These are phyloP conservation scores for Folsomia candida DNA, from an alignment of 2,888 invertebrate genomes.

Conservation along the genomic window DNA sequence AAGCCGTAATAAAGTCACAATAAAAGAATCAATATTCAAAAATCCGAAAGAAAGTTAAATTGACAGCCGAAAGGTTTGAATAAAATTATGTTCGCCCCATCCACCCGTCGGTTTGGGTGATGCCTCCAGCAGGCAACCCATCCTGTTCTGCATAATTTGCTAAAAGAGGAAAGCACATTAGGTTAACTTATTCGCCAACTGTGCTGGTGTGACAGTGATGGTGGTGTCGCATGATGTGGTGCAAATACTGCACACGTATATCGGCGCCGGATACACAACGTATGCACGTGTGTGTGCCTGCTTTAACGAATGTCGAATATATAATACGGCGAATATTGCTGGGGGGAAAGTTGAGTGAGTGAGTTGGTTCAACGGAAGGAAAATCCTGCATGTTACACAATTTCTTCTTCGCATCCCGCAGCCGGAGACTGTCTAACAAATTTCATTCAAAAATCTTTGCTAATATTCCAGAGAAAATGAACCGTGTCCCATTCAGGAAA, in stretches of 20 bases:
- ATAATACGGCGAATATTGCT: background rate
- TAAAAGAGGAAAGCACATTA: background rate
- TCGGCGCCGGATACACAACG: slow-evolving; percentile 2
- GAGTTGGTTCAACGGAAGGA: slow-evolving; percentile 9
- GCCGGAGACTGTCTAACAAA: slow-evolving; percentile 14
- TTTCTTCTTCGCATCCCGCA: background rate
- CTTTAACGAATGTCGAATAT: no score
- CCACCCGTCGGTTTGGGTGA: background rate
- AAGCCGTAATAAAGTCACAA: background rate
- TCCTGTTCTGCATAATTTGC: background rate
- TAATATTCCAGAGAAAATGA: slow-evolving; percentile 38
- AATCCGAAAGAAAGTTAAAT: background rate
- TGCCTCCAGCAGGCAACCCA: background rate
- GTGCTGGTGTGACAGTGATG: background rate
- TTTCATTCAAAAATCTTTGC: slow-evolving; percentile 28
- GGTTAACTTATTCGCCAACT: background rate
- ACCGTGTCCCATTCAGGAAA: slow-evolving; percentile 41
- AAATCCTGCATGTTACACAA: slow-evolving; percentile 16
- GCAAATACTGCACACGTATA: no score
- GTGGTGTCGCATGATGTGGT: background rate
- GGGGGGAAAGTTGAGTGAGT: background rate
- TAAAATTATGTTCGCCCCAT: background rate
- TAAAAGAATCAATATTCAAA: slow-evolving; percentile 6
- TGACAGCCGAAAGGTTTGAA: slow-evolving; percentile 4
- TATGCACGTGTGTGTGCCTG: slow-evolving; percentile 12